Evolutionary conservation across 2,888 invertebrate species (phyloP).

Genomic region (Scaptomyza reducta): DNA sequence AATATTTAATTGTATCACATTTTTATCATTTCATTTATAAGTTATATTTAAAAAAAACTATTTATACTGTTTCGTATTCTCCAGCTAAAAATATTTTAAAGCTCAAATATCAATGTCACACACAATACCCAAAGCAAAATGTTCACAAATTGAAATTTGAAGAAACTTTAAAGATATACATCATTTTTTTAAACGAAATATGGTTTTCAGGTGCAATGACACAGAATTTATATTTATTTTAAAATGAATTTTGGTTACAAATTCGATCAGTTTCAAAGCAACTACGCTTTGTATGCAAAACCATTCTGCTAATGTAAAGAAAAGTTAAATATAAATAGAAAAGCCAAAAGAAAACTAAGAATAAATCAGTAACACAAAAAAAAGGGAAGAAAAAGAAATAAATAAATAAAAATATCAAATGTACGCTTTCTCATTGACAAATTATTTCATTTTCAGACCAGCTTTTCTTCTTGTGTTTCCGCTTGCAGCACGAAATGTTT

Average conservation of each 20-base stretch:
- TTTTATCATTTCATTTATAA: too few species aligned
- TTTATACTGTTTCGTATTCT: too few species aligned
- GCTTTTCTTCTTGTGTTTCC: not conserved
- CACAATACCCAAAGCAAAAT: not conserved
- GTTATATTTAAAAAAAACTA: too few species aligned
- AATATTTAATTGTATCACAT: too few species aligned
- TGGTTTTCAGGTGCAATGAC: not conserved
- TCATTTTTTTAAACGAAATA: not conserved
- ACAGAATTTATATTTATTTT: not conserved
- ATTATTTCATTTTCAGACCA: conserved; percentile 2
- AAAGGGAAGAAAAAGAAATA: not conserved
- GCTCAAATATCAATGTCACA: not conserved
- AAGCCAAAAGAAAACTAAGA: not conserved
- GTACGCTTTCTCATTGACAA: not conserved
- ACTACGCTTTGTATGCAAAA: not conserved
- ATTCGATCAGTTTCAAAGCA: not conserved
- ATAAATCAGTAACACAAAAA: not conserved
- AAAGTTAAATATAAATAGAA: not conserved
- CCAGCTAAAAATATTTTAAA: too few species aligned
- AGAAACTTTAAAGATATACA: too few species aligned
- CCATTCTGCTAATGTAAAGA: not conserved
- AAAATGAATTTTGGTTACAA: not conserved
- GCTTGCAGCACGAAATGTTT: conserved; percentile 1
- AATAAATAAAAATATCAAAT: not conserved
- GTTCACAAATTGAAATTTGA: too few species aligned